These are phyloP conservation scores for Lacanobia oleracea DNA, from an alignment of 2,888 invertebrate genomes.

Conservation along the genomic window DNA sequence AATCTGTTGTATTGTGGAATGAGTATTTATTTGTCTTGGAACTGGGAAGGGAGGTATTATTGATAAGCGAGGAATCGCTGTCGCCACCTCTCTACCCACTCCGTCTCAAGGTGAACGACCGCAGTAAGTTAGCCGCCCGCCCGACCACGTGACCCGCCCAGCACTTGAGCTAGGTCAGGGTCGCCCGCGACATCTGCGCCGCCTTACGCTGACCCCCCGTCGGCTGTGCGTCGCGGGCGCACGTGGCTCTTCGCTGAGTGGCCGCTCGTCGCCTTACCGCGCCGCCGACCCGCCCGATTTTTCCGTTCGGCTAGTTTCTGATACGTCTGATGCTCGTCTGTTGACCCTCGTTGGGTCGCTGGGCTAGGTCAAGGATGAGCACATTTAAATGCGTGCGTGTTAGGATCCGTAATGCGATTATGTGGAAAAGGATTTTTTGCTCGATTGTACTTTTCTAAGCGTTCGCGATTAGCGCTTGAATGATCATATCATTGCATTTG, in stretches of 20 bases:
- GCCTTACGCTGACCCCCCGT: conserved; percentile 75
- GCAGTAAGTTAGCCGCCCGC: conserved; percentile 83
- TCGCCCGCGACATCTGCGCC: conserved; percentile 80
- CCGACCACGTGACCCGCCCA: conserved; percentile 88
- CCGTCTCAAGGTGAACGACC: conserved; percentile 89
- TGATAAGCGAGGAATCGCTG: conserved; percentile 66
- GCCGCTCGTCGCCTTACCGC: conserved; percentile 76
- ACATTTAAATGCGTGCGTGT: conserved; percentile 63
- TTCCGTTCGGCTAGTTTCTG: conserved; percentile 88
- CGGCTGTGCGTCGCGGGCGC: conserved; percentile 45
- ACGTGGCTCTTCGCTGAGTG: conserved; percentile 68
- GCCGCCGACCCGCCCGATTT: conserved; percentile 81
- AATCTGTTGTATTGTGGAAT: conserved; percentile 15
- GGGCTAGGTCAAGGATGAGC: conserved; percentile 82
- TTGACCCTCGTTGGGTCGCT: conserved; percentile 78
- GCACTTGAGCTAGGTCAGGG: conserved; percentile 89
- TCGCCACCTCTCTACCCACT: conserved; percentile 76
- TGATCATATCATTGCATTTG: not conserved
- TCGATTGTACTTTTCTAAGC: conserved; percentile 3
- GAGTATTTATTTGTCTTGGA: conserved; percentile 28
- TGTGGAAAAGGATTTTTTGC: not conserved
- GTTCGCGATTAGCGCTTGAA: not conserved
- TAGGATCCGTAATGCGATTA: conserved; percentile 25
- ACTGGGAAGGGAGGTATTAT: conserved; percentile 55
- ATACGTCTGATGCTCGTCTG: conserved; percentile 78